Base-by-base conservation (phyloP, 2,888 invertebrate species). In the Cataglyphis albicans region DNA sequence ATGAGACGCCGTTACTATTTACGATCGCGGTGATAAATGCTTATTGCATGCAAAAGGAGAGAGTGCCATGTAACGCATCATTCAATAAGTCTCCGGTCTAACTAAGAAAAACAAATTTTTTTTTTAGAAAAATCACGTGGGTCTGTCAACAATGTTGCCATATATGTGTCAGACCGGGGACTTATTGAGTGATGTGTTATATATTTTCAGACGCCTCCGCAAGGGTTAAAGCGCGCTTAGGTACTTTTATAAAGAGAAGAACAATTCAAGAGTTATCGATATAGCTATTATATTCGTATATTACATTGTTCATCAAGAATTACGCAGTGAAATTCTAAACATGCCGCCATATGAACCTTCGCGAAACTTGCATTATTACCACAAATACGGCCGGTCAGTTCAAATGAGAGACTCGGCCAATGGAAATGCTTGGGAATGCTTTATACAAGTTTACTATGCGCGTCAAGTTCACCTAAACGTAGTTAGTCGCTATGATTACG, bases 401-500 rank as follows among this genome's bases (percentile, higher is more conserved):
- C 38, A 41, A 55, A 70, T 67, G 67, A 68, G 67, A 68, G 41
- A 76, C 21, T 41, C 70, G 29, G 5, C 68, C 70, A 68, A 41
- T 32, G 55, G 29, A 29, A 57, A 29, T 25, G 52, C 15, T 55
- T 21, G 35, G n/a, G 52, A 52, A 52, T n/a, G 48, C 76, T 41
- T 76, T 29, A 29, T 29, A 55, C 70, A 21, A 76, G 76, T 76
- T 67, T 57, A 21, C 29, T 18, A 15, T 32, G 41, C 41, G 41
- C 15, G 55, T 41, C n/a, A 68, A 76, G 70, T 68, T 76, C 55
- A 55, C 41, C 35, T 55, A 76, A 76, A 76, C 41, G 76, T 10
- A 76, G 76, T 76, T 76, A 76, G 70, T 21, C 21, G 1, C 68
- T 68, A 41, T 76, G 76, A 76, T 76, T 76, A 68, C 76, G 70